phyloP scores from a whole-genome alignment of 2,888 invertebrate species.

The Drosophila percnosoma region DNA sequence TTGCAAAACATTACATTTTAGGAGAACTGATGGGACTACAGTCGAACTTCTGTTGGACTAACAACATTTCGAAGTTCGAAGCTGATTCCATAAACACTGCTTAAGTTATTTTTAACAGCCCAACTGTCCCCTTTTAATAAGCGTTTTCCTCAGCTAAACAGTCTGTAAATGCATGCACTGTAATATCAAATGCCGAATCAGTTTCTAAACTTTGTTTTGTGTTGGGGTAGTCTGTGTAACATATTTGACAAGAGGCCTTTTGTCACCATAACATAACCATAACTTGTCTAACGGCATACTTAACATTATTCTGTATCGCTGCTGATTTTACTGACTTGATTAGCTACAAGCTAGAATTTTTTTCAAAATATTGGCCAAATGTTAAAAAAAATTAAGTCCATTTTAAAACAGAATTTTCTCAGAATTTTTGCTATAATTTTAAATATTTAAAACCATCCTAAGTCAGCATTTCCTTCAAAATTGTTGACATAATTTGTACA shows the following conservation, averaged over 20 bases:
- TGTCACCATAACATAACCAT: no score
- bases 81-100: no score
- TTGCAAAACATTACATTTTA: neutral
- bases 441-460: neutral
- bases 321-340: neutral
- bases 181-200: neutral
- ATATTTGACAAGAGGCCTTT: neutral
- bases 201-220: neutral
- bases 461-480: neutral
- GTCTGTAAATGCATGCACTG: neutral
- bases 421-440: neutral
- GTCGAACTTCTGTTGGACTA: neutral
- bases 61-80: neutral
- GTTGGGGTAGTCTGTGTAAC: slow-evolving; percentile 4
- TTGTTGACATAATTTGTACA: neutral
- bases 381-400: neutral
- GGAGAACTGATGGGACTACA: neutral
- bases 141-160: neutral
- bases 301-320: neutral
- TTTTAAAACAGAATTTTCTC: neutral
- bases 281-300: neutral
- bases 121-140: neutral
- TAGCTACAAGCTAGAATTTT: neutral
- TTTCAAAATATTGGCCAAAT: neutral
- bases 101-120: neutral